Percentiles rank a stretch among this genome's conserved stretches.
Evolutionary conservation across 2,797 vertebrate genomes (phyloP).

Genomic region (Platyrinchus mystaceus): DNA sequence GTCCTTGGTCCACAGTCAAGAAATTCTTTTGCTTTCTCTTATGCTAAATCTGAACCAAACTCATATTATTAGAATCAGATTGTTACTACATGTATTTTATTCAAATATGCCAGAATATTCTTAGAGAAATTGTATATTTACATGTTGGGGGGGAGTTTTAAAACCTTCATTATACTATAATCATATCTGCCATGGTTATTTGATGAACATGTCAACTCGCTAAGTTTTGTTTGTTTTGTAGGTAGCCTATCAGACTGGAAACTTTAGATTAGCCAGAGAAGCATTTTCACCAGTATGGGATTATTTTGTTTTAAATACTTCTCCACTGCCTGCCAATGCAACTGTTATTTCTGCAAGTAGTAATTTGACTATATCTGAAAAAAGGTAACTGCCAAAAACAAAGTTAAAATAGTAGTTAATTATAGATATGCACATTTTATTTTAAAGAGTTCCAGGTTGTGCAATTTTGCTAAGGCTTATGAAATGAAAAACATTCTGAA

Average conservation of each 20-base stretch:
- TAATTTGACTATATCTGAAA: conserved; percentile 60
- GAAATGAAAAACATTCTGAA: background rate
- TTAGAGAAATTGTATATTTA: conserved; percentile 35
- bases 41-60: background rate
- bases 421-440: background rate
- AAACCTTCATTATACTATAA: background rate
- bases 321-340: background rate
- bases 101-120: conserved; percentile 44
- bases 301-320: conserved; percentile 79
- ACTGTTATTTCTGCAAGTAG: conserved; percentile 58
- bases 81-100: conserved; percentile 54
- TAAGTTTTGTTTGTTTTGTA: conserved; percentile 56
- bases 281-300: conserved; percentile 86
- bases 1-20: background rate
- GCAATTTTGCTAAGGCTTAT: background rate
- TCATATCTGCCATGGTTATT: background rate
- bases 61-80: background rate
- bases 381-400: conserved; percentile 69
- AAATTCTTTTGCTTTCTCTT: background rate
- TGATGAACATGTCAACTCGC: background rate
- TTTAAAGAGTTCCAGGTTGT: background rate
- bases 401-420: conserved; percentile 3
- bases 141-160: background rate
- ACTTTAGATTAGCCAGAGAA: conserved; percentile 82
- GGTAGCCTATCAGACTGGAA: conserved; percentile 87